Base-by-base conservation (phyloP, 2,888 invertebrate species). In the Morpho helenor region DNA sequence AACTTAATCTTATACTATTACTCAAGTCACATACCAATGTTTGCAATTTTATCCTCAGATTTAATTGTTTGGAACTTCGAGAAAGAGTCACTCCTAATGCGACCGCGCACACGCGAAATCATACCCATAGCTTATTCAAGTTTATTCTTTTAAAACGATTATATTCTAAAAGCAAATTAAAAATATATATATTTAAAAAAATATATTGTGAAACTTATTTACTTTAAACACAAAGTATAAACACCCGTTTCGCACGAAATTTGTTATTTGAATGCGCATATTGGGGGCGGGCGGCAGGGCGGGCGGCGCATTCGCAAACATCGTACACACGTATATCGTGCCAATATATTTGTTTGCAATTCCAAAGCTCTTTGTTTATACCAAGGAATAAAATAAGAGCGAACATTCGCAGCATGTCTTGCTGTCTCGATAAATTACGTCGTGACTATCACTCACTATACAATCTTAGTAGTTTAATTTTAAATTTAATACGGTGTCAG, bases 101-200 rank as follows among this genome's bases (percentile, higher is more conserved):
- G 88, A n/a, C 93, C 93, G 50, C 94, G 89, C 70, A 94, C 94
- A 72, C 94, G 88, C 42, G 93, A 94, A 72, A 94, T 94, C 94
- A 94, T 94, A 55, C 94, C 94, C 94, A 94, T 94, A 66, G 69
- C 53, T 50, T 48, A 39, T 22, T 22, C 47, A 48, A 47, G n/a
- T 44, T 9, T 6, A 6, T 43, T 43, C 7, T n/a, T 31, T 42
- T 43, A 44, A 55, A 55, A 47, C 9, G 43, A 43, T 8, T 49
- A 43, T 40, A 56, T 31, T 22, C 16, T 23, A 45, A 45, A 23
- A 52, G 23, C 16, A 46, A 46, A 10, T 16, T 41, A 41, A 49
- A 43, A 40, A 43, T 39, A 49, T 46, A 43, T 55, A 43, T 52
- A 16, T 16, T 44, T 41, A 31, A 49, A 43, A 40, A 43, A 42